Evolutionary conservation across 2,113 vertebrate genomes (phyloP).

Genomic region (Puffinus mauretanicus): DNA sequence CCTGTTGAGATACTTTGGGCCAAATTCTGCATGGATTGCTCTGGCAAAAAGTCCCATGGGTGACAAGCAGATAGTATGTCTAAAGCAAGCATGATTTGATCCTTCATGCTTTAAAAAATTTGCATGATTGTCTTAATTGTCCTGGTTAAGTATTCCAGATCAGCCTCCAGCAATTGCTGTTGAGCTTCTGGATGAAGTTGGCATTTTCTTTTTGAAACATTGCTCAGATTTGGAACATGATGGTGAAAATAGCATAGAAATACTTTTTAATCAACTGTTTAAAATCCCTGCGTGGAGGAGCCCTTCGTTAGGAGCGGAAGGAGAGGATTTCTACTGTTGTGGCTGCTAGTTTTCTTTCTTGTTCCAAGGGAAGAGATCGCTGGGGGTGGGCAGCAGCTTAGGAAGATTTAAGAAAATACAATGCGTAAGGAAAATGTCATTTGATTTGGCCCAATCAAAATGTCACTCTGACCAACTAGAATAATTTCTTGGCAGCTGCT

Average conservation of each 20-base stretch:
- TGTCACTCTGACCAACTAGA: slow-evolving; percentile 45
- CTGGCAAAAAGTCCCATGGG: neutral
- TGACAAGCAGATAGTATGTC: neutral
- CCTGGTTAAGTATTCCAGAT: slow-evolving; percentile 58
- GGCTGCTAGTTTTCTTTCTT: neutral
- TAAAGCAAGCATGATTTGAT: neutral
- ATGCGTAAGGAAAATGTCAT: slow-evolving; percentile 42
- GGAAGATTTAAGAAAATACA: slow-evolving; percentile 27
- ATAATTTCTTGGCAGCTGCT: slow-evolving; percentile 44
- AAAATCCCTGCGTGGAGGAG: neutral
- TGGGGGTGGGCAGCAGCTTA: neutral
- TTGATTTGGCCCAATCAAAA: slow-evolving; percentile 48
- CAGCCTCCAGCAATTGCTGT: slow-evolving; percentile 62
- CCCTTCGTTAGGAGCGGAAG: neutral
- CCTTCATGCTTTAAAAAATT: neutral
- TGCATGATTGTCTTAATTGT: neutral
- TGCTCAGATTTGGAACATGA: slow-evolving; percentile 44
- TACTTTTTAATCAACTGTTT: neutral
- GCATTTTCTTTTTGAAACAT: slow-evolving; percentile 39
- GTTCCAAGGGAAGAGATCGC: neutral
- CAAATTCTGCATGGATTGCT: neutral
- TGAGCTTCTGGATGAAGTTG: slow-evolving; percentile 55
- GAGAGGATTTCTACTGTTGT: neutral
- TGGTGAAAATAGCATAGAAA: slow-evolving; percentile 33
- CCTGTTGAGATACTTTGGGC: neutral